Percentiles rank a stretch among this genome's conserved stretches.
phyloP scores from a whole-genome alignment of 2,113 vertebrate genomes.

The Accipiter cooperii region DNA sequence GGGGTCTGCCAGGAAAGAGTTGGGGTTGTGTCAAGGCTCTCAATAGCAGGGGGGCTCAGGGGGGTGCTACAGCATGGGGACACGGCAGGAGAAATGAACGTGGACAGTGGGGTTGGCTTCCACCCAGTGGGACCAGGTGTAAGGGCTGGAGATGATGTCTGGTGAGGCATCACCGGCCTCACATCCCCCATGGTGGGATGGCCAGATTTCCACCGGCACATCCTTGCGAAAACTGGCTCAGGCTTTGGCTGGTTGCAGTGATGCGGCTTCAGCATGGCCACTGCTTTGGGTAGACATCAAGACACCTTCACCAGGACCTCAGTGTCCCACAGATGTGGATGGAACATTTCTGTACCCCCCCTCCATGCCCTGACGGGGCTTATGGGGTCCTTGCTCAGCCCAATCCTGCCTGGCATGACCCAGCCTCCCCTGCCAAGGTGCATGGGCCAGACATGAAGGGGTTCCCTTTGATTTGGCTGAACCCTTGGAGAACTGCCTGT shows the following conservation, averaged over 20 bases:
- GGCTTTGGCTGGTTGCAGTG: background rate
- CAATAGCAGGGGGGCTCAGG: accelerated
- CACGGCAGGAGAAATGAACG: accelerated
- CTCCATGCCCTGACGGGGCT: accelerated
- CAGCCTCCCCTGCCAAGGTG: background rate
- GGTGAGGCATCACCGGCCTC: background rate
- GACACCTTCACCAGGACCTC: background rate
- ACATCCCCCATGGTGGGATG: accelerated
- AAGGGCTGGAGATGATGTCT: accelerated
- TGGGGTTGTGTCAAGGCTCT: accelerated
- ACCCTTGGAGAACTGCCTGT: background rate
- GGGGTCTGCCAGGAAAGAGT: conserved; percentile 1
- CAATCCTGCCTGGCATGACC: background rate
- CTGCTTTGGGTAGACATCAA: background rate
- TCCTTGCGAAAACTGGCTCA: background rate
- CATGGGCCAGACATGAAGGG: background rate
- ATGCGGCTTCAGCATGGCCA: background rate
- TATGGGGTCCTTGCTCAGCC: background rate
- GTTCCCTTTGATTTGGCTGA: background rate
- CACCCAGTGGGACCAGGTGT: accelerated
- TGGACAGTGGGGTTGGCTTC: accelerated
- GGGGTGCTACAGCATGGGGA: background rate
- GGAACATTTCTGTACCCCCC: background rate
- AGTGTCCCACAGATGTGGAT: too few species aligned
- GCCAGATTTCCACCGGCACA: background rate